Evolutionary conservation across 2,113 vertebrate genomes (phyloP), one percentile per base, ranked within the genome.

Genomic region (Manacus vitellinus): DNA sequence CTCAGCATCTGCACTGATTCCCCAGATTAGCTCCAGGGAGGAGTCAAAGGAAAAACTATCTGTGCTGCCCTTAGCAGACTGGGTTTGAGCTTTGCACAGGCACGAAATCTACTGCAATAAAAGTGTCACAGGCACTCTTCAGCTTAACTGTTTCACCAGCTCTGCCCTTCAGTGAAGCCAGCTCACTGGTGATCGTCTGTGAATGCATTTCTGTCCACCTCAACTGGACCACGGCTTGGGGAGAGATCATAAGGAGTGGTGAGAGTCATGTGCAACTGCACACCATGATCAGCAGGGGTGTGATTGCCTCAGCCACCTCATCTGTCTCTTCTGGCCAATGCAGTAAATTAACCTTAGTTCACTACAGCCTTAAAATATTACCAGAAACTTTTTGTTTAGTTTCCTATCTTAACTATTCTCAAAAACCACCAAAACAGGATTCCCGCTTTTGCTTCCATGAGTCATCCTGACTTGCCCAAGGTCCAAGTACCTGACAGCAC

Each of bases 131-230:
- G 30, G 20, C 41, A 22, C 43, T 55, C 61, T 55, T 33, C 47
- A 63, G 61, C 8, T 25, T 16, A 31, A 39, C 31, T 41, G 15
- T 51, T 70, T 46, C 35, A 15, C 19, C 78, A 83, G 46, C 22
- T 49, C 39, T 56, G 75, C 58, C 72, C 52, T 63, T 58, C 46
- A 41, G 47, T 19, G 52, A 87, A 65, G 49, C 37, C 59, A 43
- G 8, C 4, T 67, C 25, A 12, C 1, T 31, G 43, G 52, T 47
- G 63, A 41, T 9, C 1, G 0, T 7, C 85, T 51, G 14, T 2
- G 37, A 39, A 46, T 44, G 43, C 5, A 19, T 24, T 55, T 44
- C 39, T 71, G 33, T 37, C 19, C 1, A 2, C 23, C 21, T 76
- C 91, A 55, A 46, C 41, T 41, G 31, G 67, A 9, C 46, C 55